These are phyloP conservation scores for Sorex araneus DNA, from an alignment of 2,113 vertebrate genomes.

Conservation along the genomic window DNA sequence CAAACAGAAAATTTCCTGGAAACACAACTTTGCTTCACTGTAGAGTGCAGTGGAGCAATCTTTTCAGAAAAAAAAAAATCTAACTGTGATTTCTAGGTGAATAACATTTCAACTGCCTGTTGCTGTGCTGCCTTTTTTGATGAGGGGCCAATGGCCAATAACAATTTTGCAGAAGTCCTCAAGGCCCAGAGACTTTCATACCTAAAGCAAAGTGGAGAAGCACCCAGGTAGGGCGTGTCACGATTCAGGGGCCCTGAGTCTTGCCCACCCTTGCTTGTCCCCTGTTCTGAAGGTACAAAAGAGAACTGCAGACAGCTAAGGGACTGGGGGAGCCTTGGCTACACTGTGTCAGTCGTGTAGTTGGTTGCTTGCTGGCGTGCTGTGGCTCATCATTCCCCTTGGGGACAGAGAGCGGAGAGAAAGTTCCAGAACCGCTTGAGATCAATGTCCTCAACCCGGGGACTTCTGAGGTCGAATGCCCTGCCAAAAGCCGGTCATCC, in stretches of 20 bases:
- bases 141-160: not conserved
- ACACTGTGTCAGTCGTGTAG: too few species aligned
- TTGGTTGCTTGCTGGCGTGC: too few species aligned
- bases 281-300: not conserved
- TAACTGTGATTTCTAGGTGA: not conserved
- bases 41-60: not conserved
- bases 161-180: not conserved
- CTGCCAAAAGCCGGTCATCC: too few species aligned
- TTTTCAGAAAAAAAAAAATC: not conserved
- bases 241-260: not conserved
- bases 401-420: too few species aligned
- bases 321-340: accelerated
- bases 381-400: too few species aligned
- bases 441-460: too few species aligned
- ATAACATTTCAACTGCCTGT: not conserved
- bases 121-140: not conserved
- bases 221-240: accelerated
- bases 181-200: not conserved
- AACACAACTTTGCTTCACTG: not conserved
- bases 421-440: too few species aligned
- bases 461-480: too few species aligned
- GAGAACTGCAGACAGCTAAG: not conserved
- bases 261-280: not conserved
- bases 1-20: not conserved
- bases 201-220: not conserved